Evolutionary conservation across 2,888 invertebrate genomes (phyloP).

Genomic region (Dasypogon diadema): DNA sequence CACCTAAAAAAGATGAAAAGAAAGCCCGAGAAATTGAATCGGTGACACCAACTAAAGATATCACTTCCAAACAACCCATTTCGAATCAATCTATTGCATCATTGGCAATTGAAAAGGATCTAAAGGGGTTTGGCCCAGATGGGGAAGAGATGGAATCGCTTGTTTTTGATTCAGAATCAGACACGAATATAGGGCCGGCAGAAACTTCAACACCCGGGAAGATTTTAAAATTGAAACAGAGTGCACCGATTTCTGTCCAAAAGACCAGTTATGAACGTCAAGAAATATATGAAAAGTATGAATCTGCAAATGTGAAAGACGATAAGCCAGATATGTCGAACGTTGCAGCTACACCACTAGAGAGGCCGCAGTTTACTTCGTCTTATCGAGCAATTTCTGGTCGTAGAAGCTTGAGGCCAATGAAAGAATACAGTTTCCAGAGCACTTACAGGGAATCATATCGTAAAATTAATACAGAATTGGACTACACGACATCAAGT

Average conservation of each 20-base stretch:
- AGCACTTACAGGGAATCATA: conserved; percentile 62
- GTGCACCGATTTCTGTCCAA: background rate
- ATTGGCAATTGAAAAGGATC: background rate
- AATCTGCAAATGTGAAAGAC: background rate
- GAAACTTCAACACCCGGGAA: conserved; percentile 66
- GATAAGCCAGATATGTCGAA: background rate
- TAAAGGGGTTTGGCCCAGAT: conserved; percentile 11
- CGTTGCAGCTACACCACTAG: background rate
- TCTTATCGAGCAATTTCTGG: conserved; percentile 62
- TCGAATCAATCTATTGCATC: background rate
- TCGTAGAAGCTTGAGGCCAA: conserved; percentile 64
- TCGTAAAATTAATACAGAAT: conserved; percentile 63
- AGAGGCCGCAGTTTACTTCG: background rate
- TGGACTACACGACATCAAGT: conserved; percentile 65
- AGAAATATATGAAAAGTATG: background rate
- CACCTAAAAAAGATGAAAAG: conserved; percentile 37
- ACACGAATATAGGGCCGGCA: conserved; percentile 57
- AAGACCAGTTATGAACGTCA: background rate
- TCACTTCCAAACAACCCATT: background rate
- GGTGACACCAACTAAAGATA: background rate
- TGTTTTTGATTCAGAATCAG: conserved; percentile 28
- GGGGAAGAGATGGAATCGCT: conserved; percentile 48
- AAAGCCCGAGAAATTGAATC: background rate
- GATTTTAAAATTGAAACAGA: conserved; percentile 32
- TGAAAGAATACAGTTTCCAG: conserved; percentile 61